phyloP scores from a whole-genome alignment of 2,113 vertebrate genomes.

The Protobothrops flavoviridis region DNA sequence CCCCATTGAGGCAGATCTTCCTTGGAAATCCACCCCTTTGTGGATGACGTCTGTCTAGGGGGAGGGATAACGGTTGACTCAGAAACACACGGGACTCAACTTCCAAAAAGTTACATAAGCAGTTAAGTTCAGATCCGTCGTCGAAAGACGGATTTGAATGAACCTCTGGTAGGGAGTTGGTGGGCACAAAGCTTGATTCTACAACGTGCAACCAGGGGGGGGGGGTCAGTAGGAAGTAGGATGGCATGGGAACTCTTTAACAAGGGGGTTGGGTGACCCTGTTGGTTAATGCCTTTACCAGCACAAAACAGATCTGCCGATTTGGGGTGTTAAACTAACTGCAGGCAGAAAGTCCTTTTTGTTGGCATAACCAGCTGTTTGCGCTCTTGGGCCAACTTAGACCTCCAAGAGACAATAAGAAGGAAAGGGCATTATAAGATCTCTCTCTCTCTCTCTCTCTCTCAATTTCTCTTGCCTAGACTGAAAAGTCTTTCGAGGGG shows the following conservation, averaged over 20 bases:
- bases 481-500: too few species aligned
- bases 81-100: background rate
- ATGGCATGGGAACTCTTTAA: background rate
- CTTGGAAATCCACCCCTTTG: background rate
- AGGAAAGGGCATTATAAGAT: too few species aligned
- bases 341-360: background rate
- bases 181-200: background rate
- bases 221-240: background rate
- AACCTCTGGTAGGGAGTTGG: background rate
- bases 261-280: background rate
- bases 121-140: background rate
- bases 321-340: background rate
- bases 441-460: too few species aligned
- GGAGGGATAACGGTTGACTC: background rate
- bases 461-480: too few species aligned
- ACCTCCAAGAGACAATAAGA: too few species aligned
- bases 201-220: rapidly evolving
- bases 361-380: too few species aligned
- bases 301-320: too few species aligned
- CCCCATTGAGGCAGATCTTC: background rate
- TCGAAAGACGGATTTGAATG: background rate
- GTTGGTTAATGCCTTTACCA: background rate
- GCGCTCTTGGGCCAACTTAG: too few species aligned
- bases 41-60: background rate
- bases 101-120: background rate